Evolutionary conservation across 1,140 invertebrate species (phyloP).

Genomic region (Cydia strobilella): DNA sequence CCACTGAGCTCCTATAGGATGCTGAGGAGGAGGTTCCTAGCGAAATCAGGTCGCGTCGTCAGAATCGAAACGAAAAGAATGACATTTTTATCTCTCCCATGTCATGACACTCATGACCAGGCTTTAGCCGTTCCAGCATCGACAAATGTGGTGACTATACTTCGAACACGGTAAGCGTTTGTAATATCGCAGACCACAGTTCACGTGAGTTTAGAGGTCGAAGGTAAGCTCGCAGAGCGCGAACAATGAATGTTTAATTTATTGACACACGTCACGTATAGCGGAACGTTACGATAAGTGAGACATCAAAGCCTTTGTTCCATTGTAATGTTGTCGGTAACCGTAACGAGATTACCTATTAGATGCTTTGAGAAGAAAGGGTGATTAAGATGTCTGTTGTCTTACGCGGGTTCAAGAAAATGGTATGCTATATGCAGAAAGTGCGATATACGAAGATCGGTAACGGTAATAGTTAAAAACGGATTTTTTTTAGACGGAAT

Average conservation of each 20-base stretch:
- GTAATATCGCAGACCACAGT: slow-evolving; percentile 31
- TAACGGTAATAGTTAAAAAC: no score
- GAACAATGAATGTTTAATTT: slow-evolving; percentile 69
- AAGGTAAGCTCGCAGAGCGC: slow-evolving; percentile 51
- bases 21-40: no score
- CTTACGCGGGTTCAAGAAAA: background rate
- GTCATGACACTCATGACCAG: no score
- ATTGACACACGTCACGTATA: slow-evolving; percentile 37
- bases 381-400: background rate
- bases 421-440: background rate
- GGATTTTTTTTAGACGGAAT: no score
- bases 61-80: no score
- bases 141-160: no score
- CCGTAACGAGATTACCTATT: slow-evolving; percentile 47
- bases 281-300: slow-evolving; percentile 44
- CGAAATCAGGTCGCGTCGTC: no score
- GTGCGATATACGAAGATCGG: no score
- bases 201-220: slow-evolving; percentile 40
- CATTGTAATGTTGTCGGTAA: slow-evolving; percentile 55
- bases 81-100: no score
- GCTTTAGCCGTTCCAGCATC: no score
- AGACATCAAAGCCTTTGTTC: slow-evolving; percentile 63
- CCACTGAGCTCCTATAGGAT: no score
- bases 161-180: background rate
- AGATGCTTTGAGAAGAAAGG: slow-evolving; percentile 36